Evolutionary conservation across 2,113 vertebrate genomes (phyloP).

Genomic region (Crocuta crocuta): DNA sequence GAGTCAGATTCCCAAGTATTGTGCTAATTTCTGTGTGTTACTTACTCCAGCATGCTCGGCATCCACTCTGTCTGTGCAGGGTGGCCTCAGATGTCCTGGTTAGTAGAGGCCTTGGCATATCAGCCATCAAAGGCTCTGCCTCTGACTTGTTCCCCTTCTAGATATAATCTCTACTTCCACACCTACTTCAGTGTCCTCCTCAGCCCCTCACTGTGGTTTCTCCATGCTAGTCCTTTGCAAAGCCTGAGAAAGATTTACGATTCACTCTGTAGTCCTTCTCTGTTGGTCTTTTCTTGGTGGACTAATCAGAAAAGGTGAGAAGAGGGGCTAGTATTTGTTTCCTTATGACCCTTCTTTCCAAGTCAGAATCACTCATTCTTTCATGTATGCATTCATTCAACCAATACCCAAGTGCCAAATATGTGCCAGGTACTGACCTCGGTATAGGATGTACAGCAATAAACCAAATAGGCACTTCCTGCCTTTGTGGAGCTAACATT

Average conservation of each 20-base stretch:
- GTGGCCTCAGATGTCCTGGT: not conserved
- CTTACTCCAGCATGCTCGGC: not conserved
- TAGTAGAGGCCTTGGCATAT: not conserved
- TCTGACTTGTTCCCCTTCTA: not conserved
- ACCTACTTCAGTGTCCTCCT: not conserved
- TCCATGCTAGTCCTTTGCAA: not conserved
- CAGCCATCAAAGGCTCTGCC: not conserved
- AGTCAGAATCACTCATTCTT: not conserved
- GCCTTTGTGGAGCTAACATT: not conserved
- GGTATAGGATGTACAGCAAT: not conserved
- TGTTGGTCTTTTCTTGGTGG: not conserved
- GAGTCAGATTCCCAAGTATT: not conserved
- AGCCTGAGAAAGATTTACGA: not conserved
- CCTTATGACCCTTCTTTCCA: slow-evolving; percentile 7
- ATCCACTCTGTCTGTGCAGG: not conserved
- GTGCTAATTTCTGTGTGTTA: not conserved
- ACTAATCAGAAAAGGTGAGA: not conserved
- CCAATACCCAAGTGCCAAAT: not conserved
- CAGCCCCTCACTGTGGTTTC: not conserved
- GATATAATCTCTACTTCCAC: not conserved
- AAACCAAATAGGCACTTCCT: not conserved
- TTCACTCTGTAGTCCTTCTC: not conserved
- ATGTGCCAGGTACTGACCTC: not conserved
- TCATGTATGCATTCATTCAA: not conserved
- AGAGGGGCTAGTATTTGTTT: not conserved